Conservation (phyloP, 2,113 vertebrate species). For the Marmota monax region DNA sequence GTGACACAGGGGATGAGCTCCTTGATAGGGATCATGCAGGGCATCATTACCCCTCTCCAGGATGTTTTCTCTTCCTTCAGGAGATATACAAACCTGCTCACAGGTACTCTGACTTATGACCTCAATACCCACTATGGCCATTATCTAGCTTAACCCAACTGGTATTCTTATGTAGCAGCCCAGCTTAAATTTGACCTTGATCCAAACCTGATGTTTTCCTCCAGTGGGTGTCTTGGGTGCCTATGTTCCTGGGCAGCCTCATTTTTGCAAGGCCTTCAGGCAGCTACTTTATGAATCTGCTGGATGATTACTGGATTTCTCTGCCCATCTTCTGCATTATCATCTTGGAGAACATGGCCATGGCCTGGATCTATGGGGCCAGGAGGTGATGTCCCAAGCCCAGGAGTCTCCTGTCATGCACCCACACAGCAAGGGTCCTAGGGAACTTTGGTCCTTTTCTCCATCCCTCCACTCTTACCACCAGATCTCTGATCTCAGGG, state of each 20-base stretch:
- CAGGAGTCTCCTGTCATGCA: neutral
- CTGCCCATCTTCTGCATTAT: conserved; percentile 92
- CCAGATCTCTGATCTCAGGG: neutral
- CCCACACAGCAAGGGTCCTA: neutral
- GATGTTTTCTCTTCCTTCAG: conserved; percentile 88
- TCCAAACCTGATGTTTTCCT: neutral
- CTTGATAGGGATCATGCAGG: conserved; percentile 92
- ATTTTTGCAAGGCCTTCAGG: conserved; percentile 91
- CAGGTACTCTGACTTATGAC: conserved; percentile 81
- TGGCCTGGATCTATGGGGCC: conserved; percentile 93
- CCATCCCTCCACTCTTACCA: neutral
- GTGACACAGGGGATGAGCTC: conserved; percentile 92
- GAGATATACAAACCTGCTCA: conserved; percentile 87
- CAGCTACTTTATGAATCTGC: conserved; percentile 93
- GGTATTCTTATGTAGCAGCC: neutral
- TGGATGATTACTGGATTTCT: conserved; percentile 92
- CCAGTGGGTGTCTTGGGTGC: conserved; percentile 88
- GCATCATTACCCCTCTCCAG: conserved; percentile 90
- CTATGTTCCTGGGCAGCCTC: conserved; percentile 90
- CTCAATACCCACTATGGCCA: neutral
- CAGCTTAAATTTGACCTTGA: neutral
- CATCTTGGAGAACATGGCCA: conserved; percentile 90
- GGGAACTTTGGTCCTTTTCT: neutral
- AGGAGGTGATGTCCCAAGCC: conserved; percentile 86
- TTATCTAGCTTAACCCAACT: neutral